A percentile compares a stretch with the other conserved stretches of the same genome.
phyloP scores from a whole-genome alignment of 2,888 invertebrate genomes.

The Prosapia bicincta region DNA sequence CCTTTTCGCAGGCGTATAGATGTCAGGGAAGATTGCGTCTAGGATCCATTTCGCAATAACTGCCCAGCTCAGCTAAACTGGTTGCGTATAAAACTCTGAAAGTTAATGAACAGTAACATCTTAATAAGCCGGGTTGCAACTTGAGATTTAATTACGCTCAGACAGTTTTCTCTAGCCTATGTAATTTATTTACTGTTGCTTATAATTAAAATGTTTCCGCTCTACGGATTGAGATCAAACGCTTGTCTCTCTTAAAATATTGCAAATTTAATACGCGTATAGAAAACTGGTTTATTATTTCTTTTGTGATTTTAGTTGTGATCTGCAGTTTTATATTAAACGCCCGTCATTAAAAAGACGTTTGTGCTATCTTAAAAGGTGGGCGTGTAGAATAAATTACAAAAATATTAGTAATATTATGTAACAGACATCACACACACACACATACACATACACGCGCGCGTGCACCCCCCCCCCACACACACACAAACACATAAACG shows the following conservation, averaged over 20 bases:
- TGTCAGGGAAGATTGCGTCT: neutral
- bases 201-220: neutral
- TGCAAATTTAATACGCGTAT: neutral
- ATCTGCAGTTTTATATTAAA: too few species aligned
- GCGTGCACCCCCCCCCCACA: too few species aligned
- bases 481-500: too few species aligned
- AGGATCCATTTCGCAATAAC: neutral
- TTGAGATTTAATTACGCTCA: neutral
- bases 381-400: too few species aligned
- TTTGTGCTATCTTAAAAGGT: too few species aligned
- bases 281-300: neutral
- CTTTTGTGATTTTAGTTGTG: neutral
- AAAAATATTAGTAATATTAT: too few species aligned
- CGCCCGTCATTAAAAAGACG: too few species aligned
- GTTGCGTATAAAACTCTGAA: neutral
- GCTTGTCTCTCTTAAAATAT: neutral
- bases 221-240: neutral
- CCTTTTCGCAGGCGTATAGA: too few species aligned
- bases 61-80: neutral
- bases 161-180: neutral
- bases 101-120: neutral
- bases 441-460: too few species aligned
- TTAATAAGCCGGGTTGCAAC: neutral
- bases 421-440: too few species aligned
- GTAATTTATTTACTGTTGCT: neutral